Conservation (phyloP, 2,888 invertebrate species). For the Brenthis daphne region DNA sequence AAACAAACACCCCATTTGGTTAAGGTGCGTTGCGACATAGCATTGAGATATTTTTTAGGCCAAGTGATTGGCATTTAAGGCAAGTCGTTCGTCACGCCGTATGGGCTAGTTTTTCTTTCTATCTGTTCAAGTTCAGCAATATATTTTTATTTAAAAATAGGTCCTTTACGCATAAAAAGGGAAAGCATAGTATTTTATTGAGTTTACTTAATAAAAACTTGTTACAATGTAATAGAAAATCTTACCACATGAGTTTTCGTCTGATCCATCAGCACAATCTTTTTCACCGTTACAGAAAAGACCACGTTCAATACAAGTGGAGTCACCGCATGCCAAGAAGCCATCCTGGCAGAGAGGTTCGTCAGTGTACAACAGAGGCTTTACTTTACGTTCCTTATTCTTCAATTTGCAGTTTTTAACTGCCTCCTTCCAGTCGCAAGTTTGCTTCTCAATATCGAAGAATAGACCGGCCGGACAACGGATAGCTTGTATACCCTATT, state of each 20-base stretch:
- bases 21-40: conserved; percentile 55
- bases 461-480: conserved; percentile 95
- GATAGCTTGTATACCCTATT: conserved; percentile 94
- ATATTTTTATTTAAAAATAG: conserved; percentile 44
- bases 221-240: conserved; percentile 39
- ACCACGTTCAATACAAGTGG: conserved; percentile 92
- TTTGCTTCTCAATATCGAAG: conserved; percentile 97
- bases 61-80: conserved; percentile 72
- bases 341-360: conserved; percentile 95
- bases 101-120: conserved; percentile 50
- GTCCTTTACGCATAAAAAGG: conserved; percentile 10
- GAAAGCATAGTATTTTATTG: not conserved
- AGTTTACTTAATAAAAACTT: not conserved
- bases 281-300: conserved; percentile 96
- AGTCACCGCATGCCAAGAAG: conserved; percentile 93
- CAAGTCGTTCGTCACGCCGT: conserved; percentile 63
- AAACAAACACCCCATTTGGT: conserved; percentile 53
- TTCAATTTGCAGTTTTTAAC: conserved; percentile 96
- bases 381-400: conserved; percentile 93
- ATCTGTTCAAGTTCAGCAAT: conserved; percentile 57
- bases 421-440: conserved; percentile 96
- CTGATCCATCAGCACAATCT: conserved; percentile 93
- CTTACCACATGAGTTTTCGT: conserved; percentile 95
- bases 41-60: conserved; percentile 70
- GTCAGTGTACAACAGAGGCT: conserved; percentile 93